Percentiles rank a stretch among this genome's conserved stretches.
Conservation (phyloP, 2,888 invertebrate species). For the Meliscaeva auricollis region DNA sequence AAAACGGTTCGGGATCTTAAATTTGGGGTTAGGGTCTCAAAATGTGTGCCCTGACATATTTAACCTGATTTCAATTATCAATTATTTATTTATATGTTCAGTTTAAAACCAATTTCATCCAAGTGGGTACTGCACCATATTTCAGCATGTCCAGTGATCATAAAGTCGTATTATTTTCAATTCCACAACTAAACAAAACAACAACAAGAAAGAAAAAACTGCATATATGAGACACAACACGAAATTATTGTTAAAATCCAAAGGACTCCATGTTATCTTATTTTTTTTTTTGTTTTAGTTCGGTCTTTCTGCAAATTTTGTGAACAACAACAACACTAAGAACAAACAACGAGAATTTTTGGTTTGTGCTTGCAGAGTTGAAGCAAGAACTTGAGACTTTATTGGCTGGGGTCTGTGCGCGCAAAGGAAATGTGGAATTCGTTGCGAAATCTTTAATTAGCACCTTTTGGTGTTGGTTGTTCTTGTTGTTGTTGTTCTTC, state of each 20-base stretch:
- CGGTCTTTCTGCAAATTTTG: background rate
- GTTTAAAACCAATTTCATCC: no score
- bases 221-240: slow-evolving; percentile 46
- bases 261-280: slow-evolving; percentile 67
- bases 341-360: slow-evolving; percentile 15
- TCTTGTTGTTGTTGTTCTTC: slow-evolving; percentile 37
- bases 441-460: slow-evolving; percentile 75
- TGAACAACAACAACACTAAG: background rate
- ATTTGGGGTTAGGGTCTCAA: no score
- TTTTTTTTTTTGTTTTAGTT: background rate
- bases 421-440: slow-evolving; percentile 60
- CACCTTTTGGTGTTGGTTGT: slow-evolving; percentile 54
- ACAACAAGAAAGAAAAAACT: slow-evolving; percentile 1
- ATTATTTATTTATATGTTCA: no score
- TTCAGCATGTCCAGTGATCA: no score
- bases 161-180: no score
- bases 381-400: slow-evolving; percentile 58
- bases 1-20: no score
- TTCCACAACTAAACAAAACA: background rate
- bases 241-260: slow-evolving; percentile 70
- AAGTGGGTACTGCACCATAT: no score
- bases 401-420: slow-evolving; percentile 43
- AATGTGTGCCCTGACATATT: no score
- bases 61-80: no score
- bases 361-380: slow-evolving; percentile 2